Base-by-base conservation (phyloP, 2,113 vertebrate species). In the Callospermophilus lateralis region DNA sequence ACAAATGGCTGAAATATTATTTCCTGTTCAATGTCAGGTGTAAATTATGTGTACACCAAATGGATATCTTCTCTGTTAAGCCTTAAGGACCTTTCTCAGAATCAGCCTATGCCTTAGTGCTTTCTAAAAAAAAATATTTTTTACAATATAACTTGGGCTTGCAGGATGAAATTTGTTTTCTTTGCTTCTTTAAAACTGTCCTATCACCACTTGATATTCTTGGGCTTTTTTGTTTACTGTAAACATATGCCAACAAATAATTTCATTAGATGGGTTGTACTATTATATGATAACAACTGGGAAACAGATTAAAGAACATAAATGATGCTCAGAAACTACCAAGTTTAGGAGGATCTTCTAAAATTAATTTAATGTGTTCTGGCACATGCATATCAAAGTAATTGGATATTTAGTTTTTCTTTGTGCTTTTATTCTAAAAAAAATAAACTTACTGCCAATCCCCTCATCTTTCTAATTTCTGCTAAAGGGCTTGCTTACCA, bases 1-100 rank as follows among this genome's bases (percentile, higher is more conserved):
- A 78, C 68, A 37, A 84, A 77, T 90, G 68, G 85, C 6, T 77
- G 53, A 96, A 88, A 95, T 24, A 42, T 73, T 79, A 88, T 67
- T 95, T 95, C 8, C 89, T 95, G 80, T 91, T 37, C 30, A 72
- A 42, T 30, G 42, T 12, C 42, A 70, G 9, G 70, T 37, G 30
- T 45, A 19, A 94, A 65, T 61, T 73, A 17, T 85, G 15, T 13
- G 26, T 24, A 70, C 7, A 68, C 1, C 37, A 74, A 74, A 63
- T 20, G 12, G 12, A n/a, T 61, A 24, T 92, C 8, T 55, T 39
- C 22, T 90, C 10, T 73, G 0, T 80, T 72, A 86, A 30, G n/a
- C 3, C 53, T 65, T 1, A 4, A 13, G 77, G 26, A 37, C 15
- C 22, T 78, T 7, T 30, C 9, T 78, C 28, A 88, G 77, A 76